A percentile compares a stretch with the other conserved stretches of the same genome.
Conservation (phyloP, 2,113 vertebrate species). For the Rhipidura dahli region DNA sequence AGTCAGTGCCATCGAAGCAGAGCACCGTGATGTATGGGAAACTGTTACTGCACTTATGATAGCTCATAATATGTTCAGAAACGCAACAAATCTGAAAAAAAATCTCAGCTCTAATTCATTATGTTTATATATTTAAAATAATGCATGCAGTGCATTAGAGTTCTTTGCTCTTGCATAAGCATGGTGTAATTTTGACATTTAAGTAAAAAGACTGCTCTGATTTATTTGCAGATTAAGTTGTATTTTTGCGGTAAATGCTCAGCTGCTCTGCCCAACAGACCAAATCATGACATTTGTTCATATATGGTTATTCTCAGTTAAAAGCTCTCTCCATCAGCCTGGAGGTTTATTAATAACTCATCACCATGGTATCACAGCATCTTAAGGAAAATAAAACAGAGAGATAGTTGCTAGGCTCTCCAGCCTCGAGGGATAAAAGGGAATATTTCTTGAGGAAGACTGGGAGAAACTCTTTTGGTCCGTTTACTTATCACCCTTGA, state of each 20-base stretch:
- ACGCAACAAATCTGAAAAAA: background rate
- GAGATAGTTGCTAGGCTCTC: conserved; percentile 50
- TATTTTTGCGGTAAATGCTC: conserved; percentile 44
- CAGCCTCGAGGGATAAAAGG: background rate
- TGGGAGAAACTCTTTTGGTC: background rate
- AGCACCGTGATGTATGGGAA: background rate
- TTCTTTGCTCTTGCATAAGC: conserved; percentile 5
- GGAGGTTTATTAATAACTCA: conserved; percentile 60
- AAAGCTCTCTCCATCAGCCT: conserved; percentile 37
- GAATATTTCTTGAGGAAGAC: background rate
- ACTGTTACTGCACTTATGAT: background rate
- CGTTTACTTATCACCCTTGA: background rate
- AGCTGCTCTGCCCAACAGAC: background rate
- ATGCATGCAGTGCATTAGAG: background rate
- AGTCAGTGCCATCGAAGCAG: background rate
- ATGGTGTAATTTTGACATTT: background rate
- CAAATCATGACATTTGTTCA: conserved; percentile 55
- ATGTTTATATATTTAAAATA: background rate
- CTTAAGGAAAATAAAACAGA: conserved; percentile 60
- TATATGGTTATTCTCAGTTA: conserved; percentile 56
- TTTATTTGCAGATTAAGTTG: conserved; percentile 46
- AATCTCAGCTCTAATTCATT: background rate
- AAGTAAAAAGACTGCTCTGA: conserved; percentile 23
- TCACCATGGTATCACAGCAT: conserved; percentile 59
- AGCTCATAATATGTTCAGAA: conserved; percentile 1